Evolutionary conservation across 2,113 vertebrate genomes (phyloP), one percentile per base, ranked within the genome.

Genomic region (Glareola pratincola): DNA sequence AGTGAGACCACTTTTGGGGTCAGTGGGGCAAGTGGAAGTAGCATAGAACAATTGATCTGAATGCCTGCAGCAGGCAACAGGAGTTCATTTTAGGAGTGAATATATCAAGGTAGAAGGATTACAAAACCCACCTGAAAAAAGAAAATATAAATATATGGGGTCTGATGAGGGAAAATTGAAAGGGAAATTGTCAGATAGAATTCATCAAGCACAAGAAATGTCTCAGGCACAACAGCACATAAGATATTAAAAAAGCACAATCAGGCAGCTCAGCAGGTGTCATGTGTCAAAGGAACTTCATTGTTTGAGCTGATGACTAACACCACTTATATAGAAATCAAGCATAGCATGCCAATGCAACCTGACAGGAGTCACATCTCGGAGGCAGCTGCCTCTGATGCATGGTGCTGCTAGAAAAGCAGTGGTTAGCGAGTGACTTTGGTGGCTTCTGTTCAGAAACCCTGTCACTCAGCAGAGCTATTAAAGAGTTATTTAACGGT

Each of bases 261-360:
- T 53, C 50, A 13, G 13, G 60, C 77, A 93, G 56, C 69, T 16
- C 71, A 85, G 85, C 75, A 73, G 96, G 78, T 24, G 48, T 14
- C 0, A 0, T 14, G 47, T 68, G 80, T 30, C 51, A 54, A 17
- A 81, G 91, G 51, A 87, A 20, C 43, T 9, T 15, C 53, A 1
- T 32, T 62, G 71, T 85, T 16, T 7, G 74, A 39, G 69, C 74
- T 78, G 85, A 13, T 66, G 81, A 37, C 57, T 59, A 16, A 56
- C 45, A n/a, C 21, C 66, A 4, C 27, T 53, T 21, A 57, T 9
- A 10, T 26, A 68, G 92, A 69, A 76, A 72, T 64, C 14, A 9
- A n/a, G 73, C 0, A 1, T 10, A 22, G 36, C 6, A 5, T 6
- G 6, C n/a, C 79, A 45, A 29, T 6, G 26, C 43, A 53, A 21